A percentile compares a stretch with the other conserved stretches of the same genome.
These are phyloP conservation scores for Picathartes gymnocephalus DNA, from an alignment of 2,113 vertebrate species.

Conservation along the genomic window DNA sequence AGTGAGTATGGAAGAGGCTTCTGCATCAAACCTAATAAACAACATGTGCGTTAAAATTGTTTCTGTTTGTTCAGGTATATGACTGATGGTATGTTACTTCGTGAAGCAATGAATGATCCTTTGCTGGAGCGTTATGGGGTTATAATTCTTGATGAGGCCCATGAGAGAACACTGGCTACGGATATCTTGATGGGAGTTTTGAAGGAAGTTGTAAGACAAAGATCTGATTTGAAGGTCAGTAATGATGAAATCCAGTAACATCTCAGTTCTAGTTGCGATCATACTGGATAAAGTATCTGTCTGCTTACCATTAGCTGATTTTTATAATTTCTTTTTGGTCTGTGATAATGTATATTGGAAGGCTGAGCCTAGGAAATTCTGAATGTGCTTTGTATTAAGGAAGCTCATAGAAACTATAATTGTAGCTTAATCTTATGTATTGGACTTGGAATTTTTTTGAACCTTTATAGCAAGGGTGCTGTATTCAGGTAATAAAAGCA, in stretches of 20 bases:
- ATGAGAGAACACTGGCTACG: constrained; percentile 93
- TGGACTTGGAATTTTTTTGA: not conserved
- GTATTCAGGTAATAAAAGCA: not conserved
- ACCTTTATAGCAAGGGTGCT: not conserved
- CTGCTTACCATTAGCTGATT: not conserved
- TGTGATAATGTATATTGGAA: not conserved
- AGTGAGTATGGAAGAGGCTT: not conserved
- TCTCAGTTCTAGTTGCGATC: not conserved
- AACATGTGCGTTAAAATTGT: not conserved
- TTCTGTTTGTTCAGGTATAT: constrained; percentile 80
- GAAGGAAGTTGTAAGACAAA: constrained; percentile 92
- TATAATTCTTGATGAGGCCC: constrained; percentile 95
- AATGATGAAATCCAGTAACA: not conserved
- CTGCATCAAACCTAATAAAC: not conserved
- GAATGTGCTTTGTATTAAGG: not conserved
- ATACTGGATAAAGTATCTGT: not conserved
- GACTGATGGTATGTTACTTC: constrained; percentile 97
- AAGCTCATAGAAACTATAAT: not conserved
- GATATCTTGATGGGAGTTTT: constrained; percentile 97
- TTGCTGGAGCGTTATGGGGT: constrained; percentile 93
- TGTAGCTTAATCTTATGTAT: not conserved
- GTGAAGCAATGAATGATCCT: constrained; percentile 97
- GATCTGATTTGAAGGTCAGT: constrained; percentile 90
- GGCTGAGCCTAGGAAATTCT: not conserved
- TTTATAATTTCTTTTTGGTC: not conserved